A percentile compares a stretch with the other conserved stretches of the same genome.
phyloP scores from a whole-genome alignment of 53 echinoderm and acorn worm genomes.

The Stichopus horrens region DNA sequence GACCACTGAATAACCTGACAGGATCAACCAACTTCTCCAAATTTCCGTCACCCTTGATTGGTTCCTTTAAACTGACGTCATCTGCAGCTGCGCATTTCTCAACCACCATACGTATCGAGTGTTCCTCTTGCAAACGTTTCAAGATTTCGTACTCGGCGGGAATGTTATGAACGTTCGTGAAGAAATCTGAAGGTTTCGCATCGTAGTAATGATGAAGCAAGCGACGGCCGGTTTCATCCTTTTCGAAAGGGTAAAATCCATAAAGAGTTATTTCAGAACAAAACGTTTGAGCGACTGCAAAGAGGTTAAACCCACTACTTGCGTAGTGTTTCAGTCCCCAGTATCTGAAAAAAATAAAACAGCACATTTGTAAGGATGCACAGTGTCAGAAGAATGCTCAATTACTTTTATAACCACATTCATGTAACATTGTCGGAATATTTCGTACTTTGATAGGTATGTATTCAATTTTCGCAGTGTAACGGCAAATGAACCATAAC shows the following conservation, averaged over 20 bases:
- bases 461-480: too few species aligned
- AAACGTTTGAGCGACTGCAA: conserved; percentile 66
- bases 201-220: conserved; percentile 69
- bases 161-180: conserved; percentile 59
- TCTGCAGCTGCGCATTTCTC: neutral
- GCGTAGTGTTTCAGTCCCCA: conserved; percentile 54
- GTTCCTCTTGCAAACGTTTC: conserved; percentile 15
- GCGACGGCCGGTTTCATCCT: conserved; percentile 47
- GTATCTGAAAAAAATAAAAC: conserved; percentile 37
- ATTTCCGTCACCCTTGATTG: neutral
- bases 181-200: conserved; percentile 58
- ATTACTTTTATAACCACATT: neutral
- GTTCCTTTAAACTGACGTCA: conserved; percentile 3
- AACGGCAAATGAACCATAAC: too few species aligned
- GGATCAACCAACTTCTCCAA: conserved; percentile 8
- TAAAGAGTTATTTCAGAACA: conserved; percentile 69
- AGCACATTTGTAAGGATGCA: neutral
- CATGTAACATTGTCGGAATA: neutral
- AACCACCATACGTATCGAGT: conserved; percentile 14
- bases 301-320: conserved; percentile 68
- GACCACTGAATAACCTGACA: conserved; percentile 1
- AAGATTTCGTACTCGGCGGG: conserved; percentile 43
- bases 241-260: conserved; percentile 69
- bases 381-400: neutral
- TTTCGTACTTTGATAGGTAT: too few species aligned